Conservation (phyloP, 2,113 vertebrate species). For the Solenodon paradoxus region DNA sequence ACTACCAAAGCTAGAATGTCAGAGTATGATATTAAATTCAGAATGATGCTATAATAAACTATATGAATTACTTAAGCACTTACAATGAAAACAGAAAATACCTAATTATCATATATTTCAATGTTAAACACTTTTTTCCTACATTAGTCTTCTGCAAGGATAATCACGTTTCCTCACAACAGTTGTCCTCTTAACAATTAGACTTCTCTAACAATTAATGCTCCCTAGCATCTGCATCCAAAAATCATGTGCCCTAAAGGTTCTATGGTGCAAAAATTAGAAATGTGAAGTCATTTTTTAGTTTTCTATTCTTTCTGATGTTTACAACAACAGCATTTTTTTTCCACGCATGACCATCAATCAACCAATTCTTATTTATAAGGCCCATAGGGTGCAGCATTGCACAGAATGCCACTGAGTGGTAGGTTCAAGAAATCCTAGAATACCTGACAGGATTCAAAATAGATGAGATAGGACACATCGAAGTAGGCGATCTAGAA, state of each 20-base stretch:
- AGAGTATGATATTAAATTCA: background rate
- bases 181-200: conserved; percentile 13
- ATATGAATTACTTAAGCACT: background rate
- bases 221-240: background rate
- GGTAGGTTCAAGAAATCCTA: background rate
- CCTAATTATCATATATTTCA: background rate
- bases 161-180: conserved; percentile 17
- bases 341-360: background rate
- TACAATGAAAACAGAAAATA: conserved; percentile 3
- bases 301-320: background rate
- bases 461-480: background rate
- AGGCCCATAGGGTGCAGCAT: background rate
- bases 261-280: background rate
- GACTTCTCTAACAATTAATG: background rate
- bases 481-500: background rate
- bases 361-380: background rate
- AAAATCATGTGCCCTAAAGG: background rate
- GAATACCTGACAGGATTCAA: background rate
- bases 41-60: background rate
- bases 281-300: background rate
- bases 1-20: background rate
- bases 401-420: background rate
- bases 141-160: background rate
- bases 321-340: background rate
- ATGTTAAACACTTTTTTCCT: background rate